Evolutionary conservation across 2,888 invertebrate genomes (phyloP), one percentile per base, ranked within the genome.

Genomic region (Nasonovia ribisnigri): DNA sequence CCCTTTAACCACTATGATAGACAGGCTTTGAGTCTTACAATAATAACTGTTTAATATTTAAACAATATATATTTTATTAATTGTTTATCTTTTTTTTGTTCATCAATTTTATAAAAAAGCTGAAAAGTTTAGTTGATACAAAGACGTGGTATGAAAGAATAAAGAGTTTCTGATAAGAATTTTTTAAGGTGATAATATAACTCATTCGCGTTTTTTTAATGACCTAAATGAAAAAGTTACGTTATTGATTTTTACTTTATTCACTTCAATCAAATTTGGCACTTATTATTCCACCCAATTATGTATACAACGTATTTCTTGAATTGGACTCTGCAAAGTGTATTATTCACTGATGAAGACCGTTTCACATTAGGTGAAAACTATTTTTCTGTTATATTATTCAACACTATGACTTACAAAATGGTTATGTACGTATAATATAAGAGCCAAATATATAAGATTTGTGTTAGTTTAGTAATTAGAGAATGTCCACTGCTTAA

Each of bases 221-320:
- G 84, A 84, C 89, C 48, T 67, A 86, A 90, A 90, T 24, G 60
- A 60, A 84, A 93, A 93, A 93, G 60, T 93, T 60, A 42, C 10
- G 84, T 90, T 93, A 90, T 93, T 86, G 86, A 60, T 84, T 93
- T 89, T 93, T 36, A 60, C 6, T 90, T 29, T 36, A 67, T 57
- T 87, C 16, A 8, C 10, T 89, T 87, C 48, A 88, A 88, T 57
- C 89, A 29, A 6, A 77, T 77, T 77, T 3, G 67, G 20, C 20
- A 77, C 36, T 20, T 8, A 77, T 77, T 77, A 57, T 43, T 13
- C 43, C 57, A 16, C 43, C 43, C 43, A 84, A 43, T 84, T 26
- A 20, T 48, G 20, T n/a, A 16, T 20, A 36, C 36, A 77, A 77
- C 36, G 36, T 77, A 36, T 88, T 48, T 51, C 51, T 48, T 20